These are phyloP conservation scores for Lingula anatina DNA, from an alignment of 2,888 invertebrate genomes.

Conservation along the genomic window DNA sequence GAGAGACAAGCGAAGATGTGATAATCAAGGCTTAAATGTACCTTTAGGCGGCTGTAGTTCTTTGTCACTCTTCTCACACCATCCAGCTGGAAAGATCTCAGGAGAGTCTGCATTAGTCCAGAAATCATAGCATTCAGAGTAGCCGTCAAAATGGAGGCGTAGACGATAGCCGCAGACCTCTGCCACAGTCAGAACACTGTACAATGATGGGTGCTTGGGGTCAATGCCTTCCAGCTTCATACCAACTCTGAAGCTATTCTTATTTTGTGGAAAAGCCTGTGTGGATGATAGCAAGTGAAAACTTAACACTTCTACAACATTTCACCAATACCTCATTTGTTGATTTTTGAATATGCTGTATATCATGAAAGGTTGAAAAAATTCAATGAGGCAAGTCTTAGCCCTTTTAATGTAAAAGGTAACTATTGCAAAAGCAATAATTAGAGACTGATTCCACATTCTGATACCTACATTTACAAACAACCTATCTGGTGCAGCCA, in stretches of 20 bases:
- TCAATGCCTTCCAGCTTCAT: slow-evolving; percentile 93
- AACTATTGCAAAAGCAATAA: no score
- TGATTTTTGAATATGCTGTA: no score
- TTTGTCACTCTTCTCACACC: slow-evolving; percentile 82
- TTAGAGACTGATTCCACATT: no score
- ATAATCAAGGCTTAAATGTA: slow-evolving; percentile 15
- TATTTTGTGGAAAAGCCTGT: slow-evolving; percentile 63
- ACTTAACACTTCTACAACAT: background rate
- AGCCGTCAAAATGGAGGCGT: slow-evolving; percentile 87
- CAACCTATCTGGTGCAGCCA: slow-evolving; percentile 70
- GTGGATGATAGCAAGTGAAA: slow-evolving; percentile 51
- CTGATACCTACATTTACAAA: slow-evolving; percentile 48
- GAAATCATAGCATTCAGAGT: slow-evolving; percentile 80
- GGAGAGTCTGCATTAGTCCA: slow-evolving; percentile 90
- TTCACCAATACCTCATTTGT: no score
- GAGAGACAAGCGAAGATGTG: no score
- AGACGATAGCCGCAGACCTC: slow-evolving; percentile 73
- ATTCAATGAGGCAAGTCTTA: no score
- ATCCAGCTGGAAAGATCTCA: slow-evolving; percentile 89
- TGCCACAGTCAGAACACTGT: slow-evolving; percentile 81
- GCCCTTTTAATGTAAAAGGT: no score
- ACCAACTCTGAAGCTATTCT: slow-evolving; percentile 68
- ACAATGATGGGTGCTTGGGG: slow-evolving; percentile 82
- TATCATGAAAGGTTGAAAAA: no score
- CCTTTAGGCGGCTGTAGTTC: slow-evolving; percentile 74